Base-by-base conservation (phyloP, 1,140 invertebrate species). In the Pseudomyrmex cubaensis region DNA sequence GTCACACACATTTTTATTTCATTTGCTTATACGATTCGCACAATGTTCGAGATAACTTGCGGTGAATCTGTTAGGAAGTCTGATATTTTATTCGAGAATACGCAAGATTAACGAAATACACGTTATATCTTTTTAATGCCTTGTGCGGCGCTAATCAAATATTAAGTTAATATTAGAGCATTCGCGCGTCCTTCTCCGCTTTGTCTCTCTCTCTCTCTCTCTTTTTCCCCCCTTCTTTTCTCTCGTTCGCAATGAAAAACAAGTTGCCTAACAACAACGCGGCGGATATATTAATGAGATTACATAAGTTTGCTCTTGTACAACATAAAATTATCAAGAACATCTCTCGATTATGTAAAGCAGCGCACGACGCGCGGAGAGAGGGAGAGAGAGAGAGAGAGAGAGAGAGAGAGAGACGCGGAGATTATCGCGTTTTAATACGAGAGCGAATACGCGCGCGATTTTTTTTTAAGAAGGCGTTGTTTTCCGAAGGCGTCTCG, bases 261-360 rank as follows among this genome's bases (percentile, higher is more conserved):
- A 82, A 63, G 59, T 56, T 44, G 67, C 50, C 48, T 13, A 56
- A 75, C 25, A 70, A 25, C 15, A 25, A 17, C 57, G 57, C 70
- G 17, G 59, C 57, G 70, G 59, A 75, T 82, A 64, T 82, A 82
- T 82, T 82, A 82, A 82, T 63, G 69, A 75, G 78, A 82, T 82
- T 82, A 82, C 70, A 25, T 82, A 82, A 82, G 78, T 75, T 35
- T 35, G 4, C 69, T 75, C 57, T 75, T 75, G 75, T 75, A 57
- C 25, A 63, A 82, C 67, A n/a, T 82, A 75, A 75, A 82, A 82
- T 82, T 73, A 75, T 73, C 61, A 73, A 82, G 61, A 50, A 5
- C 4, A 54, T 63, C 57, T 63, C 70, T 35, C 59, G 72, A 82
- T 75, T 63, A 82, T 63, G 59, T 82, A 82, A 82, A 48, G 48